phyloP scores from a whole-genome alignment of 1,140 invertebrate genomes.

The Gerris buenoi region DNA sequence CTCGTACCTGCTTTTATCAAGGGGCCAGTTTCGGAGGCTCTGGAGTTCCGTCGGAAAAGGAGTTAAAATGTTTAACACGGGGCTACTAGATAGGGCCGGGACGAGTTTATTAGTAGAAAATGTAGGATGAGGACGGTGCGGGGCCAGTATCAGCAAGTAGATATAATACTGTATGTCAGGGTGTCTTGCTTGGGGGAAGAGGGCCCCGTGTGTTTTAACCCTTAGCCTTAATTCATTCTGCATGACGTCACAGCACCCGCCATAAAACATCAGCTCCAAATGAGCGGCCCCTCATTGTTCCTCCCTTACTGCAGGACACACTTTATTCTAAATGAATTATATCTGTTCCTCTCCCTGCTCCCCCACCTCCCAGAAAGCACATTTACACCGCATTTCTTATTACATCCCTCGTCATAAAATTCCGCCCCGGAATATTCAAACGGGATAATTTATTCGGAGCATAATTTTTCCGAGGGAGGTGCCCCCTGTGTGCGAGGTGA shows the following conservation, averaged over 20 bases:
- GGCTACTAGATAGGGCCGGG: not conserved
- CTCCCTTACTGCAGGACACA: slow-evolving; percentile 11
- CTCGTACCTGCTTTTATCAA: not conserved
- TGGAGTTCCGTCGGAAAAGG: not conserved
- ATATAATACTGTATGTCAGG: not conserved
- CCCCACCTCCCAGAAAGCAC: slow-evolving; percentile 1
- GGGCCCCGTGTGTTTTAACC: no score
- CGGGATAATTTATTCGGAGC: slow-evolving; percentile 14
- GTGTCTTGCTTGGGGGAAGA: not conserved
- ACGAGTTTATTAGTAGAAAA: not conserved
- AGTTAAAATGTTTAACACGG: not conserved
- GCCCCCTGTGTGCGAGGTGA: not conserved
- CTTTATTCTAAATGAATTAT: slow-evolving; percentile 17
- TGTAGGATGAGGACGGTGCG: not conserved
- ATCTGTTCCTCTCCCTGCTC: not conserved
- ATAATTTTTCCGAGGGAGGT: slow-evolving; percentile 10
- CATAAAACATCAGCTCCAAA: slow-evolving; percentile 17
- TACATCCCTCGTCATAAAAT: slow-evolving; percentile 11
- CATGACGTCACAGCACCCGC: slow-evolving; percentile 8
- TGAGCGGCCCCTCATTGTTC: slow-evolving; percentile 15
- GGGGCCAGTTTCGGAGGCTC: not conserved
- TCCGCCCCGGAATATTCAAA: slow-evolving; percentile 15
- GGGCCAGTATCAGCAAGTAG: not conserved
- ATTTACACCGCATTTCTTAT: slow-evolving; percentile 18
- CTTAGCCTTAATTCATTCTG: not conserved